These are phyloP conservation scores for Stictonetta naevosa DNA, from an alignment of 2,113 vertebrate species.

Conservation along the genomic window DNA sequence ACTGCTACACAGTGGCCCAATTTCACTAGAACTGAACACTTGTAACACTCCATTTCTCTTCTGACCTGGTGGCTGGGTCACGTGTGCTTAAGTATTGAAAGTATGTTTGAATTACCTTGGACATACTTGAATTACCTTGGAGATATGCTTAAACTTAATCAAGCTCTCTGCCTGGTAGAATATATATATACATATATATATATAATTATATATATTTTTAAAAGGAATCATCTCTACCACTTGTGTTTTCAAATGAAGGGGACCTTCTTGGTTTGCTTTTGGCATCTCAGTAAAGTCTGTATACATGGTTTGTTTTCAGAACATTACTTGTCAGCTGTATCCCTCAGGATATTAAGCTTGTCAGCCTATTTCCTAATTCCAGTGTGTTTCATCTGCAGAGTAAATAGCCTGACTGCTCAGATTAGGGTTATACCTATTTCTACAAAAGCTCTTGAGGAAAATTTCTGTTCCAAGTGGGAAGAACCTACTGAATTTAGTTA, in stretches of 20 bases:
- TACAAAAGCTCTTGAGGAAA: neutral
- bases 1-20: neutral
- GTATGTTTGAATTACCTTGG: neutral
- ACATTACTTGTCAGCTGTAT: neutral
- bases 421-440: neutral
- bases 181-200: neutral
- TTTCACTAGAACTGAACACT: neutral
- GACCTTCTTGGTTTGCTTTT: neutral
- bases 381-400: neutral
- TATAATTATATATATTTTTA: neutral
- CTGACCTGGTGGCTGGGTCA: neutral
- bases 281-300: neutral
- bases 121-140: neutral
- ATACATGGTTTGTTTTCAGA: neutral
- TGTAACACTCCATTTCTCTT: neutral
- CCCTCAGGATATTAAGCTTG: neutral
- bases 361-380: slow-evolving; percentile 8
- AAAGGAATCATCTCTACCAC: neutral
- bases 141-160: neutral
- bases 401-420: neutral
- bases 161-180: neutral
- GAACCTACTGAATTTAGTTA: neutral
- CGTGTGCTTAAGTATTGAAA: neutral
- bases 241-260: neutral
- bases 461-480: neutral